Conservation (phyloP, 2,888 invertebrate species). For the Synergus umbraculus region DNA sequence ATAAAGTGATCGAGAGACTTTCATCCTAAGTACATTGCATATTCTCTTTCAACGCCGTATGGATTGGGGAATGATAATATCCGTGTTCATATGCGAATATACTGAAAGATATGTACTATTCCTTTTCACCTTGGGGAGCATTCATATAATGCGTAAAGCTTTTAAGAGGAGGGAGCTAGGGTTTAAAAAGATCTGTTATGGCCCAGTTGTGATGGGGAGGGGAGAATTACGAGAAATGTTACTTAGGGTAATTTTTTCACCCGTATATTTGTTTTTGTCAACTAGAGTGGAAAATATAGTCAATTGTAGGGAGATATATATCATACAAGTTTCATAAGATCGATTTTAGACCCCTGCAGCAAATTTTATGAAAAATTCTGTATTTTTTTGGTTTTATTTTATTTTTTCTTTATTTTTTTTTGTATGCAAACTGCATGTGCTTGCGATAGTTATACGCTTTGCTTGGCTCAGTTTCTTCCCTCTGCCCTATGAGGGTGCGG, state of each 20-base stretch:
- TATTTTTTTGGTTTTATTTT: neutral
- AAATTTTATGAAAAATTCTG: neutral
- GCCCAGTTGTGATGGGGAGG: no score
- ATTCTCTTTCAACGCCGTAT: neutral
- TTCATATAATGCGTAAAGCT: no score
- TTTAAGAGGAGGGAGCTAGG: no score
- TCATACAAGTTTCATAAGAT: constrained; percentile 10
- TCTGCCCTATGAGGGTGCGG: neutral
- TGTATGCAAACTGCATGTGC: neutral
- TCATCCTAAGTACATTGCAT: neutral
- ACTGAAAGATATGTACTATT: neutral
- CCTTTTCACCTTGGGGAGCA: neutral
- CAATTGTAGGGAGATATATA: neutral
- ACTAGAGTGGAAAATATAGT: neutral
- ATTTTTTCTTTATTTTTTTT: neutral
- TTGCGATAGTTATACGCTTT: neutral
- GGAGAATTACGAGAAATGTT: no score
- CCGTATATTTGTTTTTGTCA: neutral
- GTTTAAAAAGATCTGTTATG: no score
- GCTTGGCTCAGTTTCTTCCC: constrained; percentile 10
- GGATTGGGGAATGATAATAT: neutral
- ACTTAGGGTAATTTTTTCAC: neutral
- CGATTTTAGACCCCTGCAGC: constrained; percentile 2
- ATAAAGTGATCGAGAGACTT: neutral
- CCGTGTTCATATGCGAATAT: neutral